Conservation (phyloP, 2,888 invertebrate genomes). For the Apoda limacodes region DNA sequence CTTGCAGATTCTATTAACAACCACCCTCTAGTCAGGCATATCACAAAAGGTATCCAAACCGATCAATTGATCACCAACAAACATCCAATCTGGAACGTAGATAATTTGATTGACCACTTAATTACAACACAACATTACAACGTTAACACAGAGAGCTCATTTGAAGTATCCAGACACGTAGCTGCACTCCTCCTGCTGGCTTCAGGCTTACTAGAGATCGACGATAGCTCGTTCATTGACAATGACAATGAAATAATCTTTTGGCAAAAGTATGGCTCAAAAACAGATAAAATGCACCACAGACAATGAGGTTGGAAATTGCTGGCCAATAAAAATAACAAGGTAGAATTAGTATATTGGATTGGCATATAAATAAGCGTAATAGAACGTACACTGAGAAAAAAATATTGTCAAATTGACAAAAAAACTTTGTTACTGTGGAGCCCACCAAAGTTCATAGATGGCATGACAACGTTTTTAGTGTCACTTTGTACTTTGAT, state of each 20-base stretch:
- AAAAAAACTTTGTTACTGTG: too few relatives aligned
- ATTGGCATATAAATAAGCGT: slow-evolving; percentile 3
- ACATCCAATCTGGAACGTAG: too few relatives aligned
- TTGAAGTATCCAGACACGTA: slow-evolving; percentile 13
- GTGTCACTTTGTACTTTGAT: too few relatives aligned
- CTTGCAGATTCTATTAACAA: neutral
- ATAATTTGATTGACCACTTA: slow-evolving; percentile 4
- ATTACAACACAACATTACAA: too few relatives aligned
- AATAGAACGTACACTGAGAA: too few relatives aligned
- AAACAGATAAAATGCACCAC: slow-evolving; percentile 15
- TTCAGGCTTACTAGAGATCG: slow-evolving; percentile 15
- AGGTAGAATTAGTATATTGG: slow-evolving; percentile 7
- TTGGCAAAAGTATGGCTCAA: slow-evolving; percentile 20
- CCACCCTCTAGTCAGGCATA: too few relatives aligned
- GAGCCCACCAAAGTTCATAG: too few relatives aligned
- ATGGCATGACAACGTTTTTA: too few relatives aligned
- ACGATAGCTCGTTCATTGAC: neutral
- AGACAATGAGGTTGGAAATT: slow-evolving; percentile 18
- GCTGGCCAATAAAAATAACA: slow-evolving; percentile 1
- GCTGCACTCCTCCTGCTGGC: slow-evolving; percentile 15
- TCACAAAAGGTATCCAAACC: too few relatives aligned
- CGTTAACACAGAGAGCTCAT: slow-evolving; percentile 9
- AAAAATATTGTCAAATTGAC: too few relatives aligned
- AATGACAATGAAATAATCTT: too few relatives aligned
- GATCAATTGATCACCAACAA: too few relatives aligned